Evolutionary conservation across 92 coral and sea anemone species (phyloP).

Genomic region (Heteractis magnifica): DNA sequence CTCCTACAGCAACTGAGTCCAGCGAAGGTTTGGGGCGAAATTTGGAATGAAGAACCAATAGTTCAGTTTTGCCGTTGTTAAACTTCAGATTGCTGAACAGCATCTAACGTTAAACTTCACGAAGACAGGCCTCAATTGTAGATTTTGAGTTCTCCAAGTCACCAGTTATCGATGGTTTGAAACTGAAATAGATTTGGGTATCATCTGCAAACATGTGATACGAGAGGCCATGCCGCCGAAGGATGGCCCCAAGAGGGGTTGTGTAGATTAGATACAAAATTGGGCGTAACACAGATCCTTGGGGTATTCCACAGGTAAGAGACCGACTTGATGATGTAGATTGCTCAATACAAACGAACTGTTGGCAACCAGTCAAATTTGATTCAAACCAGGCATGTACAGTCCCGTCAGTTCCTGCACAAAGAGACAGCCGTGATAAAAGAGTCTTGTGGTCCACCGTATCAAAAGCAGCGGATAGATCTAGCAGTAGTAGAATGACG

Average conservation of each 20-base stretch:
- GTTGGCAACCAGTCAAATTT: not conserved
- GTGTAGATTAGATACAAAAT: not conserved
- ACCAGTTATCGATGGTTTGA: not conserved
- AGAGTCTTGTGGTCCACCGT: conserved; percentile 28
- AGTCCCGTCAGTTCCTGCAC: conserved; percentile 5
- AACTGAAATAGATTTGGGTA: not conserved
- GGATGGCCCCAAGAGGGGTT: not conserved
- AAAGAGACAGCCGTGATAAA: conserved; percentile 5
- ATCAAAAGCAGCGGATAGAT: conserved; percentile 19
- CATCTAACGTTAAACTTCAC: not conserved
- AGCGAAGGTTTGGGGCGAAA: not conserved
- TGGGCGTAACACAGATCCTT: conserved; percentile 5
- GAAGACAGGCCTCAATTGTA: conserved; percentile 3
- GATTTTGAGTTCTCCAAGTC: not conserved
- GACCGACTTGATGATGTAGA: not conserved
- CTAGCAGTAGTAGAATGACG: conserved; percentile 24
- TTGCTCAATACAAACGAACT: not conserved
- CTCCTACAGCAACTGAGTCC: too few relatives aligned
- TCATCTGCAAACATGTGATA: conserved; percentile 4
- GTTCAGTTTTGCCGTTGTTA: conserved; percentile 2
- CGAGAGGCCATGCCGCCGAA: not conserved
- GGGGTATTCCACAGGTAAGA: not conserved
- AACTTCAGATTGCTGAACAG: not conserved
- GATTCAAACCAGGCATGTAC: conserved; percentile 20
- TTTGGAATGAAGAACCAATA: not conserved